Evolutionary conservation across 2,888 invertebrate genomes (phyloP).

Genomic region (Ecdyonurus torrentis): DNA sequence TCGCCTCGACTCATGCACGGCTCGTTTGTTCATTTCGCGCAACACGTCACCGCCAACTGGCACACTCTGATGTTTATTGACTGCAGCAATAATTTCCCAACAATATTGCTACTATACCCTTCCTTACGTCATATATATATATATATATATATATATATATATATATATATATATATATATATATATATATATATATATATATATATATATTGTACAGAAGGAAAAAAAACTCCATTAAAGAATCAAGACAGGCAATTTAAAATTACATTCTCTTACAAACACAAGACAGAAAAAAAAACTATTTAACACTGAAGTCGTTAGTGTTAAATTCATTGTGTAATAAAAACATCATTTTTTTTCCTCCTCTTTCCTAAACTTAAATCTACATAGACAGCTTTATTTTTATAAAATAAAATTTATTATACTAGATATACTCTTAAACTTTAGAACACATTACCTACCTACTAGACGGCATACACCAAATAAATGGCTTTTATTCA

Average conservation of each 20-base stretch:
- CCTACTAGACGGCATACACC: not conserved
- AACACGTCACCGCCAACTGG: not conserved
- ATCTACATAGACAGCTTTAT: not conserved
- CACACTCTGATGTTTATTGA: not conserved
- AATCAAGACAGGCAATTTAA: too few relatives aligned
- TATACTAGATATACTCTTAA: not conserved
- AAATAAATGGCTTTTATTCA: not conserved
- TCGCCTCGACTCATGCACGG: too few relatives aligned
- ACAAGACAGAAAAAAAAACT: too few relatives aligned
- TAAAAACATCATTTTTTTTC: not conserved
- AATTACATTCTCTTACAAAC: too few relatives aligned
- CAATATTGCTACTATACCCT: not conserved
- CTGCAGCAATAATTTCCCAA: not conserved
- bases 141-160: too few relatives aligned
- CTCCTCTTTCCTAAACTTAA: not conserved
- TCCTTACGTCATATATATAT: too few relatives aligned
- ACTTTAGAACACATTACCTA: not conserved
- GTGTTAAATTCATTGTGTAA: not conserved
- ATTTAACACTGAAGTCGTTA: not conserved
- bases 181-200: too few relatives aligned
- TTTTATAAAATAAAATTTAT: not conserved
- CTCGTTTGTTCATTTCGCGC: too few relatives aligned
- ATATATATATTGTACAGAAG: too few relatives aligned
- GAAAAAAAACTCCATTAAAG: too few relatives aligned
- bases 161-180: too few relatives aligned